Evolutionary conservation across 2,113 vertebrate species (phyloP).

Genomic region (Hydropotes inermis): DNA sequence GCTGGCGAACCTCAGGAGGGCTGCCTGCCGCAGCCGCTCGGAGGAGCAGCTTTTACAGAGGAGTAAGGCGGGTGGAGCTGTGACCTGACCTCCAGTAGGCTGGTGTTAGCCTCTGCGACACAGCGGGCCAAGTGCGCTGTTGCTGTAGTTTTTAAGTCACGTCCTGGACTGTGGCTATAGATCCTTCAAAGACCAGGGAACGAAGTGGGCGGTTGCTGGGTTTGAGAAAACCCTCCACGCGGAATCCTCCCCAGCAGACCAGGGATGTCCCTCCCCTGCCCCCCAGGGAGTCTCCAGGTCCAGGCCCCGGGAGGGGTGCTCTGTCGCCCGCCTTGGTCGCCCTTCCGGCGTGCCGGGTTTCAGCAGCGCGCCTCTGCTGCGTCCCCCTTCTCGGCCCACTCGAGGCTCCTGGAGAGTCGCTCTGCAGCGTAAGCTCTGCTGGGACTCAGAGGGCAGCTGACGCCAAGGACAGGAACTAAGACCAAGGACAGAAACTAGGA

Average conservation of each 20-base stretch:
- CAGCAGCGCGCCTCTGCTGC: background rate
- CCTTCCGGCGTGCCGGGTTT: background rate
- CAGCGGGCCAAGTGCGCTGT: background rate
- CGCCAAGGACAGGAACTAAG: background rate
- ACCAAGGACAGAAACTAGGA: background rate
- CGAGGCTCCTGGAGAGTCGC: background rate
- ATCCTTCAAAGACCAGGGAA: background rate
- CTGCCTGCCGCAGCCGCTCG: background rate
- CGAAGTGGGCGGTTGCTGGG: background rate
- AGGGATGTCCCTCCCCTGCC: fast-evolving
- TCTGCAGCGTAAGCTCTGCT: background rate
- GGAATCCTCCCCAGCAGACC: background rate
- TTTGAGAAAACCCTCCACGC: background rate
- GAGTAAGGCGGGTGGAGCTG: background rate
- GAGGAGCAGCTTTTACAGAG: background rate
- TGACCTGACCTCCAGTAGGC: background rate
- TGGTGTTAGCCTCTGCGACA: slow-evolving; percentile 19
- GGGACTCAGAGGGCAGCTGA: background rate
- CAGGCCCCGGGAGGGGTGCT: background rate
- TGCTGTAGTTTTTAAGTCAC: slow-evolving; percentile 16
- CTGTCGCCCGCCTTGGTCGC: background rate
- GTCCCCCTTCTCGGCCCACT: background rate
- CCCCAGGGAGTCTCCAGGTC: fast-evolving
- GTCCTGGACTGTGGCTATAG: background rate
- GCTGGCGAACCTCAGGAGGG: background rate